Evolutionary conservation across 2,797 vertebrate genomes (phyloP).

Genomic region (Premnoplex brunnescens): DNA sequence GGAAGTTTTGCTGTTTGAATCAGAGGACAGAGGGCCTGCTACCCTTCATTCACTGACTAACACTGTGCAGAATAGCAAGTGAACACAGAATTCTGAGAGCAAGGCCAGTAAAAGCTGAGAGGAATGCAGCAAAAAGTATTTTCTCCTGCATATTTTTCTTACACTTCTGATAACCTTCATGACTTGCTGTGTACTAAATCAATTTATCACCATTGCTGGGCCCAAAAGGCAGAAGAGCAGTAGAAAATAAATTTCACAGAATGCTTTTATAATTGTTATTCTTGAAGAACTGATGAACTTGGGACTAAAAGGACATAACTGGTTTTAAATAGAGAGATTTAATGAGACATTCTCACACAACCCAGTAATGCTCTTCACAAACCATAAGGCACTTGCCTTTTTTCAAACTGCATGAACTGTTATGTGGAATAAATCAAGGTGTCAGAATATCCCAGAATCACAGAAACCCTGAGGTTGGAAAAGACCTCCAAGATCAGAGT

Average conservation of each 20-base stretch:
- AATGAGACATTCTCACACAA: background rate
- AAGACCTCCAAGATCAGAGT: background rate
- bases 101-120: background rate
- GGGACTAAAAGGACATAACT: background rate
- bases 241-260: background rate
- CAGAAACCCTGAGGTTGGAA: background rate
- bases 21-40: background rate
- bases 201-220: background rate
- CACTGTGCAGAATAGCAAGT: background rate
- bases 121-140: constrained; percentile 40
- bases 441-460: background rate
- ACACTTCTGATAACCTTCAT: background rate
- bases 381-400: background rate
- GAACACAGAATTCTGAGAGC: background rate
- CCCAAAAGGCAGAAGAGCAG: background rate
- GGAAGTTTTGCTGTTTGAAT: background rate
- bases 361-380: background rate
- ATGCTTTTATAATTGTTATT: background rate
- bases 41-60: background rate
- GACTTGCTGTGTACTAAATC: background rate
- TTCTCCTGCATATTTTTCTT: constrained; percentile 33
- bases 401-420: background rate
- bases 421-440: background rate
- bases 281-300: background rate
- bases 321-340: background rate